Conservation (phyloP, 2,113 vertebrate species). For the Motacilla alba region DNA sequence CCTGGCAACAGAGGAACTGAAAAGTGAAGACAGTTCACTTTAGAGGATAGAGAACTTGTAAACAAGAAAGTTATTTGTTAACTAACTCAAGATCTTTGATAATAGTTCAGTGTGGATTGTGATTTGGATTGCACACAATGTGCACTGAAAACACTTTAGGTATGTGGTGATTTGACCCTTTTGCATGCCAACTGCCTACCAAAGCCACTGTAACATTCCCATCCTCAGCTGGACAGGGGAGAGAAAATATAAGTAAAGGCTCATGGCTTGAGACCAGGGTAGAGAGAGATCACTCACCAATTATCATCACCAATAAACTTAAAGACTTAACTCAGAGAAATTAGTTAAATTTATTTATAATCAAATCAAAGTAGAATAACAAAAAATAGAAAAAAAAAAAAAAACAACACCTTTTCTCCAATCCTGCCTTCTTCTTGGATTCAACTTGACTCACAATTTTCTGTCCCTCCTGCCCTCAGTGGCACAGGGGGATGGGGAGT, state of each 20-base stretch:
- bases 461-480: background rate
- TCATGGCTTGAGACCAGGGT: background rate
- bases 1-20: background rate
- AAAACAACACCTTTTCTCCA: too few relatives aligned
- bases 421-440: background rate
- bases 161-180: background rate
- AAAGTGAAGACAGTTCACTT: background rate
- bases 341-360: background rate
- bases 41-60: background rate
- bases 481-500: rapidly evolving
- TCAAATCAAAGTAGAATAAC: background rate
- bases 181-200: background rate
- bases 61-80: background rate
- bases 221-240: background rate
- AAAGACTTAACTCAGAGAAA: background rate
- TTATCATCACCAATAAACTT: background rate
- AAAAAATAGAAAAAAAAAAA: background rate
- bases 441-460: background rate
- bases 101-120: background rate
- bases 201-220: background rate
- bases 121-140: background rate
- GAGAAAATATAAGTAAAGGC: background rate
- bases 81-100: background rate
- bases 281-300: background rate
- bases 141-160: background rate